Conservation (phyloP, 2,797 vertebrate genomes). For the Macroramphosus scolopax region DNA sequence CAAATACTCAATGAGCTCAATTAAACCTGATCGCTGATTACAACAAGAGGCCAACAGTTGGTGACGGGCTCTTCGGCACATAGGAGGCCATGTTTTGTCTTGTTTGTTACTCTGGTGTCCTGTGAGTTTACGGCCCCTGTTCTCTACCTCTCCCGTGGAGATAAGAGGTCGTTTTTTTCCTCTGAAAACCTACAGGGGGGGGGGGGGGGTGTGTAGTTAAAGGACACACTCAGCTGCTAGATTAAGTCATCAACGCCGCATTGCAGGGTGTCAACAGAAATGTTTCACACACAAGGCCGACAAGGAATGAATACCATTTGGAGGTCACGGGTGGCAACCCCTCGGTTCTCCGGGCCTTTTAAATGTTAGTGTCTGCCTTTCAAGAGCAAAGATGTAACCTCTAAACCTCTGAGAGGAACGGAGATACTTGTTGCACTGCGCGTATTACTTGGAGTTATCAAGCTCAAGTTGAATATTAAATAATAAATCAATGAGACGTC, state of each 20-base stretch:
- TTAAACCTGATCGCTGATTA: conserved; percentile 49
- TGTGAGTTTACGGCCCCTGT: conserved; percentile 63
- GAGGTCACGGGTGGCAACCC: conserved; percentile 77
- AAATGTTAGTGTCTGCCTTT: conserved; percentile 82
- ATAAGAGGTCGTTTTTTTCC: conserved; percentile 66
- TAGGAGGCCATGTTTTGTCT: conserved; percentile 32
- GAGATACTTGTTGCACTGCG: conserved; percentile 49
- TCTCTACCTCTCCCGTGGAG: conserved; percentile 56
- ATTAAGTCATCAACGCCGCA: conserved; percentile 86
- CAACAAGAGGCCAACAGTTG: conserved; percentile 22
- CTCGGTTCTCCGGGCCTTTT: conserved; percentile 73
- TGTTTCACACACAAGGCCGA: conserved; percentile 82
- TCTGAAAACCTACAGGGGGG: conserved; percentile 67
- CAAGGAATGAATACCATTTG: conserved; percentile 84
- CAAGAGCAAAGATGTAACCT: conserved; percentile 76
- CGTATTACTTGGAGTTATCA: conserved; percentile 29
- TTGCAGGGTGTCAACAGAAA: conserved; percentile 86
- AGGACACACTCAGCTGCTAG: conserved; percentile 85
- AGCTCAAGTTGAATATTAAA: no score
- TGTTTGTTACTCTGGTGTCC: conserved; percentile 42
- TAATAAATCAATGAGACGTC: no score
- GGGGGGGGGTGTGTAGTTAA: conserved; percentile 62
- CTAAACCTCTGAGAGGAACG: conserved; percentile 67
- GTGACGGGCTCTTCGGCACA: conserved; percentile 19
- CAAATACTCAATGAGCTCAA: conserved; percentile 22